Conservation (phyloP, 2,888 invertebrate genomes). For the Oscheius sp. region DNA sequence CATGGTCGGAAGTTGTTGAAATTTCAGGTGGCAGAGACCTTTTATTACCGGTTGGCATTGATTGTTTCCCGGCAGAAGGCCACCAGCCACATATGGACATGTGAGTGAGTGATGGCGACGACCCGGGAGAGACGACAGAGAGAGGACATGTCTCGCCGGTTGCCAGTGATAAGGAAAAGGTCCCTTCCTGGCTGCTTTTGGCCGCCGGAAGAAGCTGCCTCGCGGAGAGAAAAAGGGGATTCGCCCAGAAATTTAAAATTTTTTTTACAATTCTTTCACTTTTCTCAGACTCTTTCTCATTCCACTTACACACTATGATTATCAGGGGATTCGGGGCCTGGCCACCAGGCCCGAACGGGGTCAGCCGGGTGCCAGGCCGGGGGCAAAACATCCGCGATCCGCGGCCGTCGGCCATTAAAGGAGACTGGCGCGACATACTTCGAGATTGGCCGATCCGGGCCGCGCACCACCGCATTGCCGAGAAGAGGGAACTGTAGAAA, state of each 20-base stretch:
- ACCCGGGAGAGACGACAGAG: conserved; percentile 1
- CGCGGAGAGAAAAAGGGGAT: too few species aligned
- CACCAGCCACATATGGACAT: conserved; percentile 21
- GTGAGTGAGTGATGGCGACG: conserved; percentile 33
- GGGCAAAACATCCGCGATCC: conserved; percentile 39
- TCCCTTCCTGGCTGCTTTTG: neutral
- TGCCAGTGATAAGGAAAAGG: conserved; percentile 17
- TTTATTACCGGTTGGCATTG: conserved; percentile 29
- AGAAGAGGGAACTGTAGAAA: conserved; percentile 3
- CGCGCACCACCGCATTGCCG: conserved; percentile 22
- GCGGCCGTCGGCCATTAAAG: conserved; percentile 37
- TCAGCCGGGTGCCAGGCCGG: conserved; percentile 36
- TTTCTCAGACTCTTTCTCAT: neutral
- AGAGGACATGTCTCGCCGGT: conserved; percentile 3
- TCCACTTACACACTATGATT: conserved; percentile 16
- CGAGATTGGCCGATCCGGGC: conserved; percentile 36
- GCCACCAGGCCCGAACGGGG: conserved; percentile 23
- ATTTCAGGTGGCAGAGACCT: conserved; percentile 20
- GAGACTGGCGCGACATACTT: conserved; percentile 37
- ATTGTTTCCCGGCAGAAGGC: conserved; percentile 26
- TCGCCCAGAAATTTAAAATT: neutral
- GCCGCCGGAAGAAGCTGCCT: neutral
- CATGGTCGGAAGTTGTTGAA: conserved; percentile 8
- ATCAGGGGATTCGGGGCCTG: conserved; percentile 11
- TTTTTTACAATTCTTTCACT: too few species aligned